Base-by-base conservation (phyloP, 2,113 vertebrate species). In the Neogobius melanostomus region DNA sequence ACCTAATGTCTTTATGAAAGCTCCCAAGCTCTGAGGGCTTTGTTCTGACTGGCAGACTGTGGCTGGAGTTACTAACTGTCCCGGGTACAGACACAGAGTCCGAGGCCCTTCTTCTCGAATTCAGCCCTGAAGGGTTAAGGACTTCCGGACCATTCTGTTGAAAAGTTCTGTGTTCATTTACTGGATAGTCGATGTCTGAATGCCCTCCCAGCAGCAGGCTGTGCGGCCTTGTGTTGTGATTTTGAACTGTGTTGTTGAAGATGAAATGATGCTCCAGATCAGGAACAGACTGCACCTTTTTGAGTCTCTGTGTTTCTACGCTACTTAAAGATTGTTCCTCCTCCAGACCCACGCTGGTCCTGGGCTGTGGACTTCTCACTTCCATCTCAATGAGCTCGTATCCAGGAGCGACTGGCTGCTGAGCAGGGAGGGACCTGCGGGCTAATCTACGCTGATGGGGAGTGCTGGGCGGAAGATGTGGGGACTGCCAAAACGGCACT, bases 101-200 rank as follows among this genome's bases (percentile, higher is more conserved):
- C 1, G 64, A 77, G 60, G 71, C 28, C 21, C n/a, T 81, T 51
- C 46, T 64, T 66, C 9, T 28, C 21, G 10, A 10, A 4, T 17
- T 28, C 21, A 12, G 1, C 16, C n/a, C 48, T 7, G 14, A 45
- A 43, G 8, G 1, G 65, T 28, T 46, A 53, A 49, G 50, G 47
- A 64, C n/a, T 57, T 64, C 66, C 44, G 47, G 44, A 2, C 9
- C 7, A 56, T 44, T 12, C 1, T 46, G 46, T 52, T 76, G 68
- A 44, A 67, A 2, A 44, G 64, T 43, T 43, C 8, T 11, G 15
- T 60, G 47, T 54, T 83, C 68, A 0, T 72, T 7, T 6, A 42
- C 73, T 61, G 84, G 85, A 48, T 83, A 90, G 75, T 91, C 89
- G 21, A 88, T 67, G 51, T 85, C 87, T 61, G 86, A 82, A 56